Base-by-base conservation (phyloP, 23 tunicate species). In the Clavelina lepadiformis region DNA sequence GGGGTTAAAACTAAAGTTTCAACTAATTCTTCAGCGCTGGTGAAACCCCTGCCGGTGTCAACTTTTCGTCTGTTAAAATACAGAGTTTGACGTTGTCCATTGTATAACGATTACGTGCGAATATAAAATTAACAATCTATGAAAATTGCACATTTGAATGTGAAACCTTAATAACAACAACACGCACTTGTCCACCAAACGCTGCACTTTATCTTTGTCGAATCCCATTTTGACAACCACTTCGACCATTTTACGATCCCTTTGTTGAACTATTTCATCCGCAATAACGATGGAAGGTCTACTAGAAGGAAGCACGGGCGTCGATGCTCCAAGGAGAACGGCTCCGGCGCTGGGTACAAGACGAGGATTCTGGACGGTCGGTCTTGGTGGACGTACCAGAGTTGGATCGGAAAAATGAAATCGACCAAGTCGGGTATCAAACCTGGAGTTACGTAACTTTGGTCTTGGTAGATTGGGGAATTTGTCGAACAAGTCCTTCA, bases 381-480 rank as follows among this genome's bases (percentile, higher is more conserved):
- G 49, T 11, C 13, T 15, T 15, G 13, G 11, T 11, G 49, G 49
- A 41, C 15, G 13, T 8, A 41, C 15, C 11, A 41, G 11, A 15
- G 49, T 41, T 15, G 49, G 11, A 8, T 41, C 13, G 49, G 49
- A 11, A 15, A 41, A 15, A 11, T 41, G 49, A 11, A 8, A 15
- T 15, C 15, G 49, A 8, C 49, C 49, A 41, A 8, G 11, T 15
- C 49, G 49, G 15, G 11, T 11, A 15, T 41, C 49, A 11, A 66
- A 66, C 3, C 72, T 56, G 13, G 72, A 26, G 26, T 22, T 22
- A 3, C 19, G 18, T 23, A 66, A 66, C 2, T 21, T 37, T 25
- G 72, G 72, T 66, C 72, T 44, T 8, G 30, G 46, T 15, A 66
- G 57, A 28, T 66, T 66, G 34, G 72, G 72, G 47, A 26, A 20